Base-by-base conservation (phyloP, 2,888 invertebrate genomes). In the Sinodicranocentrus sp. region DNA sequence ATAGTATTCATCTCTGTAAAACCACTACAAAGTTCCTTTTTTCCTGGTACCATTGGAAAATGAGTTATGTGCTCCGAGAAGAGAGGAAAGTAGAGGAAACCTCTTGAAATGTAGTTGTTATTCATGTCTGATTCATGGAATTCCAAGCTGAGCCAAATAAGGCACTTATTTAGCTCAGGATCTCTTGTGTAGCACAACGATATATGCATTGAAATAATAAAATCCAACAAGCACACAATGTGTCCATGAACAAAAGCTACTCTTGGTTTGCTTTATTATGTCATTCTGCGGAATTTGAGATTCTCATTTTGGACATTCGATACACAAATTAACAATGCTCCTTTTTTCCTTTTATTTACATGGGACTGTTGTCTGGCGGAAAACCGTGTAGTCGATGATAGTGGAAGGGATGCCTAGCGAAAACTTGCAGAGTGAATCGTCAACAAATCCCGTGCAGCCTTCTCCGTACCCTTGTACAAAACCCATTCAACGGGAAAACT, bases 351-450 rank as follows among this genome's bases (percentile, higher is more conserved):
- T 75, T 82, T 75, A 21, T 61, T 65, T 80, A 23, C 67, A 65
- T 63, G 61, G 63, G 67, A 57, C 39, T 26, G 26, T 19, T 39
- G 39, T 39, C 8, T 23, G 39, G 52, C 68, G 13, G 23, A 70
- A 52, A 26, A 70, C 43, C 26, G 52, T 33, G 48, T 84, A 87
- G 87, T 85, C 86, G 86, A 82, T 86, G 84, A 82, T 70, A 78
- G 87, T 84, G 85, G 84, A 87, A 86, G 87, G 87, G 79, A 84
- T 76, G 84, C 76, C 75, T 73, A 76, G 39, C 77, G 57, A 39
- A 82, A 72, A 73, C 61, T 75, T 78, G 68, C 48, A 67, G 76
- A 84, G 67, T 77, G 77, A 84, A 68, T 85, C 85, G 67, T 79
- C 75, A 57, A 75, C 61, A 26, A 59, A 67, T 75, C 52, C 65